Evolutionary conservation across 1,140 invertebrate genomes (phyloP).

Genomic region (Pseudomyrmex concolor): DNA sequence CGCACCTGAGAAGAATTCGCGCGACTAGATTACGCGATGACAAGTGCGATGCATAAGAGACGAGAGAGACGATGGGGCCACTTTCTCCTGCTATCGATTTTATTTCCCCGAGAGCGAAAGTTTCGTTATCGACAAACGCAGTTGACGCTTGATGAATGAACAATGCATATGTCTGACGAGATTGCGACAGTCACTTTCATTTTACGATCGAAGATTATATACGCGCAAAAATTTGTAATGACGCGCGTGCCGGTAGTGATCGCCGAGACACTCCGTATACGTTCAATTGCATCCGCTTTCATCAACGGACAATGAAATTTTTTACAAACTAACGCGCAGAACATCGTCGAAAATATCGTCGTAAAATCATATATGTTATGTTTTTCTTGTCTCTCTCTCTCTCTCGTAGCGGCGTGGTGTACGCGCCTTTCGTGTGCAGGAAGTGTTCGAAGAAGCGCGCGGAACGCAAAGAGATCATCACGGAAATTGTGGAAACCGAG

Average conservation of each 20-base stretch:
- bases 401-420: conserved; percentile 87
- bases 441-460: conserved; percentile 94
- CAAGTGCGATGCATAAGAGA: not conserved
- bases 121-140: conserved; percentile 59
- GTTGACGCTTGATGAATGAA: conserved; percentile 48
- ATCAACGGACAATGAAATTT: too few species aligned
- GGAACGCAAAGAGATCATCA: conserved; percentile 97
- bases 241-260: too few species aligned
- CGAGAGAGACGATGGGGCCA: conserved; percentile 15
- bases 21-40: conserved; percentile 42
- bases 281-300: too few species aligned
- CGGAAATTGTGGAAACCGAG: conserved; percentile 98
- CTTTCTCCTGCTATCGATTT: conserved; percentile 70
- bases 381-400: conserved; percentile 2
- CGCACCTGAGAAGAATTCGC: not conserved
- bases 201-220: conserved; percentile 17
- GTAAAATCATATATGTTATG: not conserved
- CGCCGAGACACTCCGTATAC: too few species aligned
- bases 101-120: conserved; percentile 64
- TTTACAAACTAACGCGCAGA: too few species aligned
- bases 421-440: conserved; percentile 92
- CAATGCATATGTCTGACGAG: conserved; percentile 45
- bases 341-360: too few species aligned
- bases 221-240: too few species aligned
- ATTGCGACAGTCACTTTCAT: conserved; percentile 39